Evolutionary conservation across 64 coral and sea anemone genomes (phyloP), one percentile per base, ranked within the genome.

Genomic region (Stylophora pistillata): DNA sequence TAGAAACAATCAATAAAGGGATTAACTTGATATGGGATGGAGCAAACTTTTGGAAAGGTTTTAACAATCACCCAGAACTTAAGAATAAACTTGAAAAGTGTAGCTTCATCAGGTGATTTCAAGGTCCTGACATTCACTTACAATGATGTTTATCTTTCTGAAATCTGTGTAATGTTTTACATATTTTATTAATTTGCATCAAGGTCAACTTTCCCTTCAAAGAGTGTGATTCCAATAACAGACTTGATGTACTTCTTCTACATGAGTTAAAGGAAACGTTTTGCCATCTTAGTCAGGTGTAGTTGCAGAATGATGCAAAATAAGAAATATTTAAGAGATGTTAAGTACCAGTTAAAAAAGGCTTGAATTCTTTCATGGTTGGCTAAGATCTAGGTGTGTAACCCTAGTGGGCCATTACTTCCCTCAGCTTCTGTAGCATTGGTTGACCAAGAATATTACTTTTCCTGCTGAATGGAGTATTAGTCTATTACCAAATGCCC

Each of bases 171-270:
- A 1, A 59, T 6, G n/a, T n/a, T n/a, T n/a, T n/a, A 79, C 25
- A 57, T 30, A 15, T 53, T n/a, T 20, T 53, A 15, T 58, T n/a
- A 58, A 26, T 31, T 61, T 1, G 10, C 20, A 16, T 54, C 15
- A 30, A 99, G 97, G 89, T 95, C 10, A 95, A 92, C 61, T 99
- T 99, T 74, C 97, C 97, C 15, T 99, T 95, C 79, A 99, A 99
- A 56, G 87, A 95, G 53, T 99, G 97, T 73, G 87, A 99, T 74
- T 34, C 86, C 41, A 74, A 86, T 54, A 95, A 89, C 65, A 99
- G 90, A 66, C 91, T 99, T 55, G 93, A 99, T 62, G 89, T 91
- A 0, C 86, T 95, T 29, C 89, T 99, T 76, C 90, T 99, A 21
- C 89, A 94, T 15, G 97, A 99, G 72, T 64, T 99, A 13, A 99